Percentiles rank a stretch among this genome's conserved stretches.
phyloP scores from a whole-genome alignment of 2,888 invertebrate genomes.

The Bedellia somnulentella region DNA sequence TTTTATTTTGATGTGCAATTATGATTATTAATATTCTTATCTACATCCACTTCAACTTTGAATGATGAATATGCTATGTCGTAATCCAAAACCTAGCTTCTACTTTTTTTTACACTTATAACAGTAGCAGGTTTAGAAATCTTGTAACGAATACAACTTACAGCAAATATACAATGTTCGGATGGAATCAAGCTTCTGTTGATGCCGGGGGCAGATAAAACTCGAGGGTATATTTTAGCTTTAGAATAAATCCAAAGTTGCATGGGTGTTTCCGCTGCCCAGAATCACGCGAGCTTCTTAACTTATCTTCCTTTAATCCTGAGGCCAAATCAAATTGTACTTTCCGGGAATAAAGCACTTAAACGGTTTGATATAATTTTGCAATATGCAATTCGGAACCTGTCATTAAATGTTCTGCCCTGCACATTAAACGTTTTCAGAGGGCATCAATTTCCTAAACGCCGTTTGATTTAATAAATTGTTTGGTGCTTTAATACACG shows the following conservation, averaged over 20 bases:
- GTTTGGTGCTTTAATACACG: constrained; percentile 22
- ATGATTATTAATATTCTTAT: too few species aligned
- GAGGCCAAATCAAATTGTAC: constrained; percentile 17
- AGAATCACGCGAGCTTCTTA: constrained; percentile 13
- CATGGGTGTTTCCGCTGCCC: constrained; percentile 2
- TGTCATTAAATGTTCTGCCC: constrained; percentile 40
- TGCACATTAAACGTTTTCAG: constrained; percentile 48
- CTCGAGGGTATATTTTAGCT: too few species aligned
- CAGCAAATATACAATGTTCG: too few species aligned
- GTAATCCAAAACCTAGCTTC: too few species aligned
- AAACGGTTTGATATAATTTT: constrained; percentile 48
- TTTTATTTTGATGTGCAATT: too few species aligned
- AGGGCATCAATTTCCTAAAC: constrained; percentile 34
- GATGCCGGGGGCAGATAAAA: too few species aligned
- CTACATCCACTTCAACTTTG: too few species aligned
- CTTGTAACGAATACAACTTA: too few species aligned
- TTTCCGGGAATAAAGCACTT: constrained; percentile 37
- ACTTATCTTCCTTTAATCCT: constrained; percentile 5
- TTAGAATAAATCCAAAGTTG: not conserved
- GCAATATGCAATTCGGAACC: constrained; percentile 27
- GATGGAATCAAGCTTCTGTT: too few species aligned
- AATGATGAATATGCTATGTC: too few species aligned
- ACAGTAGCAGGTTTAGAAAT: too few species aligned
- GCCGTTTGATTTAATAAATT: constrained; percentile 43
- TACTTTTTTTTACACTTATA: too few species aligned